Evolutionary conservation across 1,140 invertebrate species (phyloP).

Genomic region (Drosophila baimaii): DNA sequence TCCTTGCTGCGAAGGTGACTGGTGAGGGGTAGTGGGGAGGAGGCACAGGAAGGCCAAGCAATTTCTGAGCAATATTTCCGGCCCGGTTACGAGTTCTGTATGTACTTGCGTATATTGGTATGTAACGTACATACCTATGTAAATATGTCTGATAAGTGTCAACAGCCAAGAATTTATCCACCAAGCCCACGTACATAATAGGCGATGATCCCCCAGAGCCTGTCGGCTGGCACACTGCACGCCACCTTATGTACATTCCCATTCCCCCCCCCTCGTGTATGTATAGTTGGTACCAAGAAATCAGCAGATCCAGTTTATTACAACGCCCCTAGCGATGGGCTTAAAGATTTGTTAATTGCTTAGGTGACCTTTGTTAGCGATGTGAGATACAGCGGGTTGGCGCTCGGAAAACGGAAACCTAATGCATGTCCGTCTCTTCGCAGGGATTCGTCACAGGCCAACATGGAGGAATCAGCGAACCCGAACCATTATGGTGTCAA

Average conservation of each 20-base stretch:
- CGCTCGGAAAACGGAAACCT: background rate
- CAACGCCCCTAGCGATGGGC: conserved; percentile 28
- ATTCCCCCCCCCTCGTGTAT: background rate
- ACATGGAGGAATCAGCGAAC: conserved; percentile 37
- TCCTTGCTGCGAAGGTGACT: background rate
- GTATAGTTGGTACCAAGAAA: conserved; percentile 12
- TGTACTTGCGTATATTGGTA: conserved; percentile 41
- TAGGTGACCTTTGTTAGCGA: conserved; percentile 32
- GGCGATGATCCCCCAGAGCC: background rate
- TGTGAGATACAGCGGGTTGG: conserved; percentile 18
- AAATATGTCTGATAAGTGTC: conserved; percentile 33
- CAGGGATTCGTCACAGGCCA: conserved; percentile 38
- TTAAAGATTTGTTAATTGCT: conserved; percentile 29
- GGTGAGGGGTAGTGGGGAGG: background rate
- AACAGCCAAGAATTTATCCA: conserved; percentile 37
- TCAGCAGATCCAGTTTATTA: conserved; percentile 28
- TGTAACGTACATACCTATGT: conserved; percentile 36
- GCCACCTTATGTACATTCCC: background rate
- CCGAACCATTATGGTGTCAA: conserved; percentile 32
- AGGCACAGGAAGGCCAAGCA: background rate
- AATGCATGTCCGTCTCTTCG: background rate
- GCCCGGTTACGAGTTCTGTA: conserved; percentile 48
- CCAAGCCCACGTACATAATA: conserved; percentile 21
- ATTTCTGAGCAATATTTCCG: conserved; percentile 15
- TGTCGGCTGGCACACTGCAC: background rate